These are phyloP conservation scores for Cuculus canorus DNA, from an alignment of 2,797 vertebrate species.

Conservation along the genomic window DNA sequence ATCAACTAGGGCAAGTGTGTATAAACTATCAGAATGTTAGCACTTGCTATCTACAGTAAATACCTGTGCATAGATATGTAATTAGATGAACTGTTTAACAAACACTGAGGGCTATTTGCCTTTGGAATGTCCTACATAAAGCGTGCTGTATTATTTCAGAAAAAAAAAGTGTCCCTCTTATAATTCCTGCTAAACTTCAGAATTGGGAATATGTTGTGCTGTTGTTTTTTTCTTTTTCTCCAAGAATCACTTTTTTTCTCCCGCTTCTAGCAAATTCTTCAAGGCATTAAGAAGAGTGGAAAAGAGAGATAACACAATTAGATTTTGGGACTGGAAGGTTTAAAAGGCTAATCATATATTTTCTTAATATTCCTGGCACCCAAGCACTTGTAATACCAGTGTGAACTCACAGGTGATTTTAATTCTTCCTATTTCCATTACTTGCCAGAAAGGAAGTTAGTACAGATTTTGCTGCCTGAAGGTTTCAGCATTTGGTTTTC, in stretches of 20 bases:
- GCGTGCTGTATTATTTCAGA: not conserved
- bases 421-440: not conserved
- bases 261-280: not conserved
- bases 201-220: not conserved
- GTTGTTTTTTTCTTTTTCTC: not conserved
- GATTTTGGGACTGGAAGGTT: not conserved
- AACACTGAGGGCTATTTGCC: not conserved
- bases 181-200: not conserved
- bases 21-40: not conserved
- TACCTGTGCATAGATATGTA: not conserved
- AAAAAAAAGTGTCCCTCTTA: not conserved
- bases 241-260: not conserved
- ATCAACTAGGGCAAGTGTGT: not conserved
- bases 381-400: not conserved
- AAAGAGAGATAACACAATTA: not conserved
- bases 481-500: not conserved
- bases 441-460: not conserved
- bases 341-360: not conserved
- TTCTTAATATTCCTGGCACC: not conserved
- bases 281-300: not conserved
- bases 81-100: not conserved
- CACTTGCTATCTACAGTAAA: not conserved
- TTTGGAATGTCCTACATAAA: not conserved
- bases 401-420: not conserved
- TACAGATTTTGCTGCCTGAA: not conserved